Base-by-base conservation (phyloP, 2,888 invertebrate genomes). In the Drosophila planitibia region DNA sequence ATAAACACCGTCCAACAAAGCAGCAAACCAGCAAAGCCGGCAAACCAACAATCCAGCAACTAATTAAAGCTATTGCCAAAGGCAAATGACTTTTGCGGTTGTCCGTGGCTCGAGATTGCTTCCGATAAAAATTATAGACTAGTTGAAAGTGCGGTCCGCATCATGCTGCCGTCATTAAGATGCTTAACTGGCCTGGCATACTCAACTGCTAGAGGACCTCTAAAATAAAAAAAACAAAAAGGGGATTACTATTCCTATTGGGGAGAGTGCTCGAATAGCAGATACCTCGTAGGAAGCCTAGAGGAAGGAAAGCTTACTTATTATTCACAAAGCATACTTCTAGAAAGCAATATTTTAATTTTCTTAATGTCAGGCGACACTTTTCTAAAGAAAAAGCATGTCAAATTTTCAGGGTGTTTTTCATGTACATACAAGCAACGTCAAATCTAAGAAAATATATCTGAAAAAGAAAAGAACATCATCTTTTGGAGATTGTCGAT, bases 121-220 rank as follows among this genome's bases (percentile, higher is more conserved):
- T 68, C 76, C 82, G 85, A 85, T 85, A 87, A 85, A 87, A 87
- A 87, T 85, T 89, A 87, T 84, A 87, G 82, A 87, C 80, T 75
- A 83, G 83, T 76, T 75, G 74, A 70, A 71, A 74, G 65, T 73
- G 74, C 55, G 78, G 78, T 73, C 61, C 49, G 63, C 58, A 58
- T 39, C 53, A 55, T 47, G 62, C 55, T 76, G 53, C 66, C 69
- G 62, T 70, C 80, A 77, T 81, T 77, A 74, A 70, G 67, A 72
- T 77, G 80, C 65, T 81, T 81, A 81, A 81, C 81, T 54, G 59
- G n/a, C 25, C 47, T 4, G 47, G 58, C 30, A 32, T 16, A 64
- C 39, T 53, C 54, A 68, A 63, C 59, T 58, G 58, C 65, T 47
- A 19, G 39, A 47, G 16, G 44, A 53, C 39, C 44, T 22, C 41